These are phyloP conservation scores for Uloborus diversus DNA, from an alignment of 1,140 invertebrate species.

Conservation along the genomic window DNA sequence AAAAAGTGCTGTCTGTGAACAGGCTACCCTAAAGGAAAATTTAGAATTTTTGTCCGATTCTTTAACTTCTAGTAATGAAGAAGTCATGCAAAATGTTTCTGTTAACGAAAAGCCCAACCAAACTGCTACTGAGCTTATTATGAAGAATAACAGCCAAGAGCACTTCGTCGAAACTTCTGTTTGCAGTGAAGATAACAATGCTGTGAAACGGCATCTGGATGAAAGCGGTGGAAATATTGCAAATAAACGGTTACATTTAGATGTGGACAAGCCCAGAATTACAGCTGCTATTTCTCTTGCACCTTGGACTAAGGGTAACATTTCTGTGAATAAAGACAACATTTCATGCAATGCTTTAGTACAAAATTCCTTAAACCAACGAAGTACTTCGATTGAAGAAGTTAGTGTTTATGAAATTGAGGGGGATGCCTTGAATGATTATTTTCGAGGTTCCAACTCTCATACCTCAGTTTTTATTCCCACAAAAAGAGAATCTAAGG, in stretches of 20 bases:
- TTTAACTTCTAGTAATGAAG: neutral
- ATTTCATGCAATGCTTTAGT: no score
- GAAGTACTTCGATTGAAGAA: conserved; percentile 25
- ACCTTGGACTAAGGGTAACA: neutral
- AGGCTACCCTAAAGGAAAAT: no score
- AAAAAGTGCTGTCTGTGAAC: no score
- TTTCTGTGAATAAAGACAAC: no score
- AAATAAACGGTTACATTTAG: conserved; percentile 21
- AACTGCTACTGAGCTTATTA: conserved; percentile 15
- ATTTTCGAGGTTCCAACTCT: conserved; percentile 76
- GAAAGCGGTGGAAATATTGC: neutral
- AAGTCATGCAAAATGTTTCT: neutral
- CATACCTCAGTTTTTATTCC: conserved; percentile 64
- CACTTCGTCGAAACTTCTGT: conserved; percentile 14
- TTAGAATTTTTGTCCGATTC: no score
- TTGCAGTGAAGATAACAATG: conserved; percentile 21
- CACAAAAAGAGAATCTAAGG: neutral
- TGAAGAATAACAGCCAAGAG: neutral
- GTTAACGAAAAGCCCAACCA: neutral
- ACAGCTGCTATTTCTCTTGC: neutral
- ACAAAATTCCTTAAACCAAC: conserved; percentile 1
- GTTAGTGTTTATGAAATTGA: conserved; percentile 73
- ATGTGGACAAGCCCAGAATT: neutral
- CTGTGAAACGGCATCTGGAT: conserved; percentile 34
- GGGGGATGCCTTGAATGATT: conserved; percentile 80